Base-by-base conservation (phyloP, 30 jellyfish, hydroid and myxozoan species). In the Cassiopea andromeda region DNA sequence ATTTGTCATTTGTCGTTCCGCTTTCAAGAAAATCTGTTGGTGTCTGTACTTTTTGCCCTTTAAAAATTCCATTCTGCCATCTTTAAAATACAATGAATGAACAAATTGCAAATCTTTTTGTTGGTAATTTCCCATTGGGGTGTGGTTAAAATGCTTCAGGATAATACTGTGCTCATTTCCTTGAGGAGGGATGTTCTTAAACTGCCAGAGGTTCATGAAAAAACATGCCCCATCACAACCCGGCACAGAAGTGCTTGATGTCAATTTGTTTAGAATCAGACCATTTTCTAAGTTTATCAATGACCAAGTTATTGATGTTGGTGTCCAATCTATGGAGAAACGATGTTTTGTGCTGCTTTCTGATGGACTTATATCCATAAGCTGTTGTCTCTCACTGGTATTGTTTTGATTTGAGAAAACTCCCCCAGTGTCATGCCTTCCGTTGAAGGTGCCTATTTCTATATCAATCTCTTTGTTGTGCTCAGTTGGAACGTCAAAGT, bases 371-470 rank as follows among this genome's bases (percentile, higher is more conserved):
- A 85, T 77, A 17, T 75, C 75, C 77, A 85, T 72, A n/a, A 73
- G 77, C 80, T 85, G 87, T 17, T 85, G 61, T 49, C 75, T 54
- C 12, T 45, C 73, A 43, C 14, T 2, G 54, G 10, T 72, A 49
- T 85, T 69, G 74, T 85, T 85, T n/a, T 58, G 69, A 47, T 73
- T 85, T 19, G 93, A 85, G 54, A 74, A 85, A 5, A 75, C 93
- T 2, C 87, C 93, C 17, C 93, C 93, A 13, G 70, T 57, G 16
- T 17, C 18, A 75, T 85, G 93, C 3, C 15, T 85, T 12, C 93
- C 93, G 46, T 66, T 43, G 48, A 85, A 85, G 3, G 84, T 85
- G 17, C 93, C 93, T 73, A 85, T 85, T 60, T 85, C 93, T 18
- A 85, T 85, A 48, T 85, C 93, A 16, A 85, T 73, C 49, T 85